Evolutionary conservation across 2,797 vertebrate species (phyloP), one percentile per base, ranked within the genome.

Genomic region (Poecile montanus): DNA sequence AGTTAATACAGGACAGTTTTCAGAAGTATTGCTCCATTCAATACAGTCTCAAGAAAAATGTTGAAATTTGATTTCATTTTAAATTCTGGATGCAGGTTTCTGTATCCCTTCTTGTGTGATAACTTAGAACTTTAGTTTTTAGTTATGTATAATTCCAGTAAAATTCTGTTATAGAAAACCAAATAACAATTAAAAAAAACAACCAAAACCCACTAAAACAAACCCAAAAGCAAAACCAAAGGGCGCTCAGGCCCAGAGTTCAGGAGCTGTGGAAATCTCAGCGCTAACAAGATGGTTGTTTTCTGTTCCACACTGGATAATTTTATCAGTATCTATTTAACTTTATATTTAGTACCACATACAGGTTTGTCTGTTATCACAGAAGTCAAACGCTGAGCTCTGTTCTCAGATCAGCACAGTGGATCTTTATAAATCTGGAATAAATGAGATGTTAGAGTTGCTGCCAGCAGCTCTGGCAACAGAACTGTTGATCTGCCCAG

Each of bases 361-460:
- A 38, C 50, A 74, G 27, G n/a, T 93, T 93, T 84, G 67, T 82
- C 42, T 51, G 0, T 85, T 91, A 94, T 81, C 63, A 74, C 67
- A 68, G 27, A 84, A 91, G 44, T 90, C 48, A 92, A 96, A 79
- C 57, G 61, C 38, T 86, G 67, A 73, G 34, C 71, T 62, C 74
- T 71, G 1, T 90, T 45, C 63, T 96, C 63, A 65, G 63, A 96
- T 91, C 95, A 82, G 56, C 71, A 89, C 79, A 94, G 91, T 91
- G 71, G 68, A 95, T 94, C 94, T 96, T 95, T 97, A 93, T 92
- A 95, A 94, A 95, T 96, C 87, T 92, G 84, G 92, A 96, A 94
- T 94, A 96, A 96, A 97, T 94, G 71, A 96, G 67, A 96, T 94
- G 80, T 96, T 96, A 95, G 94, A 94, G 62, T 83, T 94, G 62